Base-by-base conservation (phyloP, 2,888 invertebrate genomes). In the Sisyra nigra region DNA sequence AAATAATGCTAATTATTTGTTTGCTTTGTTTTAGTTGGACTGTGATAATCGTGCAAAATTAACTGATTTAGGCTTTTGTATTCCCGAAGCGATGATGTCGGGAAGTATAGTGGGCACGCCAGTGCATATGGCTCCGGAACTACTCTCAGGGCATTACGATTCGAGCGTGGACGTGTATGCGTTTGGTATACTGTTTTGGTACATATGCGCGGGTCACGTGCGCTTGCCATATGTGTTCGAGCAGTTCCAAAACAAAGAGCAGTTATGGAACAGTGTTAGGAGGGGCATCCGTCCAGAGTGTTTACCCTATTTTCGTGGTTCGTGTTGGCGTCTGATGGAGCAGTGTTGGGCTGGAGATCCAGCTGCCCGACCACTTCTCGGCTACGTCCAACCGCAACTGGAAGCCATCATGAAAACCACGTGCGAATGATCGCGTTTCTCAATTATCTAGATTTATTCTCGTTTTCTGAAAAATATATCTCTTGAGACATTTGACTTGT, bases 81-180 rank as follows among this genome's bases (percentile, higher is more conserved):
- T 88, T 48, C 85, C 86, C 2, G 86, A 84, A 57, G 86, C 88
- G 1, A 85, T 89, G 72, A 83, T 91, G 74, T 85, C 84, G 1
- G 88, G 88, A 30, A 87, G 86, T 48, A 77, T 89, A 47, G 89
- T 89, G 17, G 88, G 84, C 37, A 84, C 84, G 3, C 91, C 89
- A 0, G 83, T 87, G 45, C 89, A 91, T 60, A 89, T 91, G 89
- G 88, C 89, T 9, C 91, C 91, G 0, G 89, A 91, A 59, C 67
- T 91, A 41, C 70, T 88, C 46, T 75, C 74, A 10, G 85, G 87
- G 0, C 74, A 75, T 47, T 89, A 89, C 54, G 83, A 86, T 56
- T 79, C 78, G 47, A 76, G 77, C 46, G 88, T 91, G 7, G 89
- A 91, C 55, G 82, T 89, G 0, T 91, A 89, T 56, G 89, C 89